Conservation (phyloP, 2,888 invertebrate genomes). For the Linnaemya vulpina region DNA sequence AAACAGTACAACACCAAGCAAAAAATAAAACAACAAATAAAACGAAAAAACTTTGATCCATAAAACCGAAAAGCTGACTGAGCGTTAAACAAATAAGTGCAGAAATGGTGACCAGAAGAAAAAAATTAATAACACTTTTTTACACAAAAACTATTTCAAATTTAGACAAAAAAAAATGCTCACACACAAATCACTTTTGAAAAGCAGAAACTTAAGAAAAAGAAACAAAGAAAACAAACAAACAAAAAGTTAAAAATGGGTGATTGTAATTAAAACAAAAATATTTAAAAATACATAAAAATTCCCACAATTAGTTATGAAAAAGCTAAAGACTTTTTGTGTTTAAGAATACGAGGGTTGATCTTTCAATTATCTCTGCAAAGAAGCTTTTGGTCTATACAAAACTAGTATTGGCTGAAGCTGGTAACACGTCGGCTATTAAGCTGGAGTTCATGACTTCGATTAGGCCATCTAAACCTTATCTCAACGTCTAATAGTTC, state of each 20-base stretch:
- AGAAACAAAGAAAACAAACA: constrained; percentile 1
- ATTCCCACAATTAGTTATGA: constrained; percentile 42
- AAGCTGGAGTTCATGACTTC: no score
- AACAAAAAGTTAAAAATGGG: not conserved
- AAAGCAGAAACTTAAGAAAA: constrained; percentile 19
- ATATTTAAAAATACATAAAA: not conserved
- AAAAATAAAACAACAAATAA: constrained; percentile 1
- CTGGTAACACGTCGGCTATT: no score
- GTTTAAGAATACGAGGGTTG: constrained; percentile 23
- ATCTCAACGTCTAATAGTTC: no score
- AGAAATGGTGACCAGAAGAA: constrained; percentile 28
- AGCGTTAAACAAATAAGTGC: constrained; percentile 51
- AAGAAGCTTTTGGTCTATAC: not conserved
- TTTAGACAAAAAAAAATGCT: constrained; percentile 18
- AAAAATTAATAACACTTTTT: constrained; percentile 3
- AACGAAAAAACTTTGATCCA: constrained; percentile 37
- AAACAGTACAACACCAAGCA: no score
- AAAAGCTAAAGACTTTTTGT: not conserved
- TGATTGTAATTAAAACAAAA: constrained; percentile 4
- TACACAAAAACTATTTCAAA: constrained; percentile 8
- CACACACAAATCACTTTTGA: constrained; percentile 58
- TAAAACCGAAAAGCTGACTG: constrained; percentile 66
- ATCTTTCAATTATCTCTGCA: not conserved
- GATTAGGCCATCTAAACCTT: no score
- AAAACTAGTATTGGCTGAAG: no score